Evolutionary conservation across 2,888 invertebrate species (phyloP), one percentile per base, ranked within the genome.

Genomic region (Heteropelma amictum): DNA sequence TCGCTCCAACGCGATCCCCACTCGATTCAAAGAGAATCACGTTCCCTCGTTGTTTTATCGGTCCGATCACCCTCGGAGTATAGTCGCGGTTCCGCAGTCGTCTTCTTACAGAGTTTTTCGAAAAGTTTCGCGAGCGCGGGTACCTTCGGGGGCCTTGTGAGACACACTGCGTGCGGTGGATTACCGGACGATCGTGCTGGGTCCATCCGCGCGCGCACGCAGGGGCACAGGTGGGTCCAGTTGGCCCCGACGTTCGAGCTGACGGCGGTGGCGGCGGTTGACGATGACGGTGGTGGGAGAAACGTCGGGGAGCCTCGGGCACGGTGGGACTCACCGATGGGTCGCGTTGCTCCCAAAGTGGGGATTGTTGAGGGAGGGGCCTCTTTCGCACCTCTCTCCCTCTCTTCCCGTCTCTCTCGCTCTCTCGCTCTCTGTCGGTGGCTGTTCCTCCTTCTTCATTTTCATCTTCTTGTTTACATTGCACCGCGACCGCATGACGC

Each of bases 151-250:
- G 82, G 82, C 83, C 83, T 84, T 84, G 82, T 81, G 80, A 21
- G 80, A 80, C 81, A 82, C 73, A 79, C 79, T 81, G 82, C 77
- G 78, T 60, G 51, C 80, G 82, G 79, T 78, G 82, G 80, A 83
- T 83, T 81, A 79, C 78, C 82, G 78, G 81, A 81, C 82, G 82
- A 85, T 82, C 84, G 81, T 85, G 84, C 82, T 82, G 81, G 81
- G 80, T 84, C 85, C 85, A 85, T 84, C 83, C 81, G 79, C 78
- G 63, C 56, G 68, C 60, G 58, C 53, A n/a, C 47, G 47, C 47
- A 23, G 21, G 75, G 77, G 83, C 81, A 85, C 86, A 86, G 86
- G 86, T 86, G 86, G 84, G 82, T 80, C 78, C 79, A 75, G 79
- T 80, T 78, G 79, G 79, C 78, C 73, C 68, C 56, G 47, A 72